These are phyloP conservation scores for Acropora yongei DNA, from an alignment of 64 coral and sea anemone genomes.

Conservation along the genomic window DNA sequence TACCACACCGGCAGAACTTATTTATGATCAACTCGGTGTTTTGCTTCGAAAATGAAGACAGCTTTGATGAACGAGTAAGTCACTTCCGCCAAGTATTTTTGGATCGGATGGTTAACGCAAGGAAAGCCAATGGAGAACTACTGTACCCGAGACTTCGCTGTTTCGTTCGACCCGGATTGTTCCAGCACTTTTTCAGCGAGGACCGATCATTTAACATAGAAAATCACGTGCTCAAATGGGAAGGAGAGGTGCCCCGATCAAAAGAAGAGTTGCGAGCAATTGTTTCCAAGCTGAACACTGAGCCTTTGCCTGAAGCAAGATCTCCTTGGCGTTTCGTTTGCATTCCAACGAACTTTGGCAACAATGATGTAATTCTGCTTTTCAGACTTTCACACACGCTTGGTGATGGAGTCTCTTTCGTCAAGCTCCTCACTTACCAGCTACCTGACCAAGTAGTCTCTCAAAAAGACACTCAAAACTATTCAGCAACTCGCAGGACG, in stretches of 20 bases:
- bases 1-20: slow-evolving; percentile 65
- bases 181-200: slow-evolving; percentile 94
- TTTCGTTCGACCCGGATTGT: slow-evolving; percentile 71
- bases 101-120: slow-evolving; percentile 61
- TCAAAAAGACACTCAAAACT: slow-evolving; percentile 74
- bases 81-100: slow-evolving; percentile 48
- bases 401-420: slow-evolving; percentile 84
- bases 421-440: slow-evolving; percentile 53
- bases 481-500: slow-evolving; percentile 30
- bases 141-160: slow-evolving; percentile 52
- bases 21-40: slow-evolving; percentile 66
- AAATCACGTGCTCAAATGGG: slow-evolving; percentile 83
- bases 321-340: slow-evolving; percentile 80
- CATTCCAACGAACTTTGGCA: slow-evolving; percentile 78
- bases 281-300: slow-evolving; percentile 65
- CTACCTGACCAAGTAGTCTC: slow-evolving; percentile 63
- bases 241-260: slow-evolving; percentile 70
- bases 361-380: slow-evolving; percentile 27
- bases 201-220: slow-evolving; percentile 78
- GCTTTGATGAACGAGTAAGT: slow-evolving; percentile 41
- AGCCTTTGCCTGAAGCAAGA: slow-evolving; percentile 40
- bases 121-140: slow-evolving; percentile 64
- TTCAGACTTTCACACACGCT: slow-evolving; percentile 77
- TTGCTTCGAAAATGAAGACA: not conserved
- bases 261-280: slow-evolving; percentile 74